Base-by-base conservation (phyloP, 2,888 invertebrate genomes). In the Tetheella fluctuosa region DNA sequence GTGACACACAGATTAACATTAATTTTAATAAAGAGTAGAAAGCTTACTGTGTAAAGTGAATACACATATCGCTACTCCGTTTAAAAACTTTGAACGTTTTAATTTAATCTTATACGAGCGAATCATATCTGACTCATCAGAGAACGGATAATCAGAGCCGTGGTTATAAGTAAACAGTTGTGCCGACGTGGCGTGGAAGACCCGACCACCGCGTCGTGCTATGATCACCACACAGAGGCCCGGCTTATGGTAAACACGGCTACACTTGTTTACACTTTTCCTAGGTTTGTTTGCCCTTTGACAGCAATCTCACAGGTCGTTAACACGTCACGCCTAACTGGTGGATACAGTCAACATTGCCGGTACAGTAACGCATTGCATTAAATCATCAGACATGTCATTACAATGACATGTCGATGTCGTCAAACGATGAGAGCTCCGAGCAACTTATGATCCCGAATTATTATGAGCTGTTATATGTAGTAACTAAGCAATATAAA, bases 221-320 rank as follows among this genome's bases (percentile, higher is more conserved):
- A 66, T 71, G 74, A 72, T 76, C 84, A 81, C 83, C 79, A 81
- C 81, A 85, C 88, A 83, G 86, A 81, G 88, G 84, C 84, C 77
- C 84, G 82, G 78, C 79, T 56, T 69, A 63, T 64, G 67, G 70
- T 83, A 88, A 89, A 88, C 86, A 86, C 67, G 59, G 75, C 79
- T 70, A 62, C 76, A 63, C 60, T 57, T 89, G 89, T 90, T 89
- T 87, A 73, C 84, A 70, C 73, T 83, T 67, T 75, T 75, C 81
- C 79, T 64, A 74, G 69, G 67, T 76, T 71, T 91, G 90, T 91
- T 91, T 91, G 83, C 84, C 85, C 87, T 91, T 91, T 91, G 92
- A 91, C 91, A 91, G 90, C 91, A 89, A 83, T 90, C 89, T 90
- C 90, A 90, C 91, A 90, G 91, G 90, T 91, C 89, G 87, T 93